phyloP scores from a whole-genome alignment of 2,888 invertebrate species.

The Athrips mouffetella region DNA sequence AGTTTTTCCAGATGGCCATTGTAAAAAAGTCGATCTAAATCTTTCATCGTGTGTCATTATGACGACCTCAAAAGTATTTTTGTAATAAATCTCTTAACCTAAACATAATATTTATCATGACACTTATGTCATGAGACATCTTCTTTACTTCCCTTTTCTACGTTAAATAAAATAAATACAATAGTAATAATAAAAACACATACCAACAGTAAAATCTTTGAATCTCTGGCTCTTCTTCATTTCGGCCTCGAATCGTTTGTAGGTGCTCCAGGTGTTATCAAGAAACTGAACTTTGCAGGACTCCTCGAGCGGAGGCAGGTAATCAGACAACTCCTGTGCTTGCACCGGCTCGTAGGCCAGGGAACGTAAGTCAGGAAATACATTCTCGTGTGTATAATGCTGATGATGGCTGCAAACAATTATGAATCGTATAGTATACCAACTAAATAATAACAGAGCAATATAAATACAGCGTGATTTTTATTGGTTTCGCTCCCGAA shows the following conservation, averaged over 20 bases:
- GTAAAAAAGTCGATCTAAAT: too few species aligned
- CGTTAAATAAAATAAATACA: too few species aligned
- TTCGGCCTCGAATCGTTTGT: conserved; percentile 36
- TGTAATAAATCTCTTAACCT: too few species aligned
- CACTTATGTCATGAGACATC: too few species aligned
- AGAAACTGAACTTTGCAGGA: conserved; percentile 75
- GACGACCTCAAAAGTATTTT: too few species aligned
- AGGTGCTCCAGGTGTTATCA: conserved; percentile 31
- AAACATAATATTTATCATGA: too few species aligned
- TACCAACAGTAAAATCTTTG: neutral
- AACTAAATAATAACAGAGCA: conserved; percentile 19
- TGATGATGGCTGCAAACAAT: conserved; percentile 44
- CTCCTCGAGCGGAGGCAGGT: conserved; percentile 71
- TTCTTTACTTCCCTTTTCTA: too few species aligned
- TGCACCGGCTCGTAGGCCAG: conserved; percentile 51
- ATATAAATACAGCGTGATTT: too few species aligned
- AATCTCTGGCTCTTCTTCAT: neutral
- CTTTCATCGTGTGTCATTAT: too few species aligned
- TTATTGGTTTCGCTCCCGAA: too few species aligned
- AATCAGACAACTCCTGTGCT: conserved; percentile 51
- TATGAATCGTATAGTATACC: neutral
- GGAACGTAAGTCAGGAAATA: conserved; percentile 59
- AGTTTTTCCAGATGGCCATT: too few species aligned
- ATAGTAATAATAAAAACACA: neutral
- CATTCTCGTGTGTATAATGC: conserved; percentile 40